Base-by-base conservation (phyloP, 2,888 invertebrate species). In the Mechanitis messenoides region DNA sequence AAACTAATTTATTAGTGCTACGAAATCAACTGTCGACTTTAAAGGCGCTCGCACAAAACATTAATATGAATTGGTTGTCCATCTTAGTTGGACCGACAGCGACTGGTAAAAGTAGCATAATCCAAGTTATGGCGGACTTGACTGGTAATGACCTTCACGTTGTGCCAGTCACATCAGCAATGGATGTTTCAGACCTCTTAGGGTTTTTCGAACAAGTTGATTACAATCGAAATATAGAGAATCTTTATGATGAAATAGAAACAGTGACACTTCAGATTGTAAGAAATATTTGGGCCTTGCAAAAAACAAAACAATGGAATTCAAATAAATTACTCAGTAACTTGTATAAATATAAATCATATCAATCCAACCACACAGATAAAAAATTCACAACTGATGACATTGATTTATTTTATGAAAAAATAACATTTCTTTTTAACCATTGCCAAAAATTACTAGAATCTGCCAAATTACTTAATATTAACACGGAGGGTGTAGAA, bases 171-270 rank as follows among this genome's bases (percentile, higher is more conserved):
- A 97, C 96, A 72, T 95, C 97, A 42, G 95, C 96, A 45, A 98
- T 97, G 94, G 98, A 98, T 77, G 97, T 98, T 0, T 96, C 95
- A 0, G 98, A 98, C 79, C 93, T 98, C 58, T 91, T 98, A 1
- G 99, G 99, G 58, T 97, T 98, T 67, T 99, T 98, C 85, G 99
- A 99, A 91, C 99, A 99, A 94, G 91, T 92, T 2, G 94, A 95
- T 77, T 93, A 93, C 72, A 93, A 92, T 67, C 90, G 94, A 71
- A 95, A 95, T 77, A 87, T 96, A 54, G 95, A 95, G 72, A 93
- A 93, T 69, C 79, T 95, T 33, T 91, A 92, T 59, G 91, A 91
- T 64, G 87, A 85, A 75, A 87, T 92, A 31, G 92, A 93, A 77
- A 82, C 81, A 28, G 70, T 92, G 55, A 83, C 94, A 1, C 83